Base-by-base conservation (phyloP, 2,797 vertebrate species). In the Malurus leucopterus region DNA sequence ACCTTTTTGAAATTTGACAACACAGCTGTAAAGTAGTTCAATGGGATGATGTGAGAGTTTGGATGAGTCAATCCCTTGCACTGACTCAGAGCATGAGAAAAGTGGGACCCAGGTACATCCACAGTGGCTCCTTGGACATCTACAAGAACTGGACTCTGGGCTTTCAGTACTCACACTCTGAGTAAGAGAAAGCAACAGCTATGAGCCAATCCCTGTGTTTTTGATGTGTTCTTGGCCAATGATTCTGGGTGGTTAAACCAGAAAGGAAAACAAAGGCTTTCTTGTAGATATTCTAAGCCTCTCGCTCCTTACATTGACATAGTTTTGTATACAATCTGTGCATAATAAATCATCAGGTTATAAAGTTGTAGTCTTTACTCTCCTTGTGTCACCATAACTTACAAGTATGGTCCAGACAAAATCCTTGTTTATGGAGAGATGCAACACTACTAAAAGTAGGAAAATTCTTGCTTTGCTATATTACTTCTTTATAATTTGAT, bases 161-260 rank as follows among this genome's bases (percentile, higher is more conserved):
- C 8, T 77, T 15, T 13, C 20, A 17, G 6, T 8, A 47, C 27
- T 71, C 2, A 1, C 8, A 21, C n/a, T 49, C 24, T 0, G 0
- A 63, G 23, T 11, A 71, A 90, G 30, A 49, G 40, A 47, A 32
- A 41, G n/a, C 13, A 27, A 57, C 3, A n/a, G 20, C 6, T 50
- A 11, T 21, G 43, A 78, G 16, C 5, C 24, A 63, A 1, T 1
- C 3, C 3, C 4, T 16, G 14, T 0, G 0, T 67, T 64, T 13
- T 1, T 26, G 41, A 30, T 11, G 5, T 43, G 15, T 15, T 46
- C 11, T 71, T 71, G n/a, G 9, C 41, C 44, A 54, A 4, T 13
- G 17, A 38, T 71, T 74, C 50, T 55, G 36, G 17, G 9, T 36
- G 6, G 3, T 55, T 83, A 77, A 71, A 55, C 2, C 17, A 86